Percentiles rank a stretch among this genome's conserved stretches.
These are phyloP conservation scores for Dasypolia templi DNA, from an alignment of 2,888 invertebrate species.

Conservation along the genomic window DNA sequence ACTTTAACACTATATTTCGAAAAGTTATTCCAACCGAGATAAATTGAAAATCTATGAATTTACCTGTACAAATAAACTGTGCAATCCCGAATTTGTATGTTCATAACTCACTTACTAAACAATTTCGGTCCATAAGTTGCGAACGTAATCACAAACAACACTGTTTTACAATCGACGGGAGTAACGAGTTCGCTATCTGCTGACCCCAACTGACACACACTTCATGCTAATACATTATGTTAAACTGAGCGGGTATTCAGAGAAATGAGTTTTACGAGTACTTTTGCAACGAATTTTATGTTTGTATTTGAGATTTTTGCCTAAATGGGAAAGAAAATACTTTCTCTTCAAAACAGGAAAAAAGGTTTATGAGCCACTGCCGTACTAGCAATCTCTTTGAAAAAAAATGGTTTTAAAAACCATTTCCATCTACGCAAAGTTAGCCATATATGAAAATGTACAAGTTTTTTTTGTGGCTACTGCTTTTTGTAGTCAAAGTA, in stretches of 20 bases:
- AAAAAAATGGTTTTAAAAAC: not conserved
- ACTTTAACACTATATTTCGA: not conserved
- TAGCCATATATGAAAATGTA: not conserved
- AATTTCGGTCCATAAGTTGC: constrained; percentile 45
- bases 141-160: constrained; percentile 55
- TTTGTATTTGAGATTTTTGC: not conserved
- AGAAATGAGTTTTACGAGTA: constrained; percentile 28
- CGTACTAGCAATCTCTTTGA: not conserved
- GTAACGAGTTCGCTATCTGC: constrained; percentile 63
- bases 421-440: not conserved
- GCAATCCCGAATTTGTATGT: constrained; percentile 28
- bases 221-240: constrained; percentile 68
- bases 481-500: not conserved
- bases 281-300: not conserved
- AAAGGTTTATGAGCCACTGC: not conserved
- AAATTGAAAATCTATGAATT: constrained; percentile 44
- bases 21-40: constrained; percentile 22
- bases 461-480: not conserved
- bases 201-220: constrained; percentile 59
- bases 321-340: not conserved
- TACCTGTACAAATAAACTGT: constrained; percentile 26
- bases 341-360: not conserved
- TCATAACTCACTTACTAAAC: constrained; percentile 52
- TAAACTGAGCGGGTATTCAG: constrained; percentile 57
- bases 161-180: constrained; percentile 48